Percentiles rank a stretch among this genome's conserved stretches.
Conservation (phyloP, 2,888 invertebrate genomes). For the Frankliniella intonsa region DNA sequence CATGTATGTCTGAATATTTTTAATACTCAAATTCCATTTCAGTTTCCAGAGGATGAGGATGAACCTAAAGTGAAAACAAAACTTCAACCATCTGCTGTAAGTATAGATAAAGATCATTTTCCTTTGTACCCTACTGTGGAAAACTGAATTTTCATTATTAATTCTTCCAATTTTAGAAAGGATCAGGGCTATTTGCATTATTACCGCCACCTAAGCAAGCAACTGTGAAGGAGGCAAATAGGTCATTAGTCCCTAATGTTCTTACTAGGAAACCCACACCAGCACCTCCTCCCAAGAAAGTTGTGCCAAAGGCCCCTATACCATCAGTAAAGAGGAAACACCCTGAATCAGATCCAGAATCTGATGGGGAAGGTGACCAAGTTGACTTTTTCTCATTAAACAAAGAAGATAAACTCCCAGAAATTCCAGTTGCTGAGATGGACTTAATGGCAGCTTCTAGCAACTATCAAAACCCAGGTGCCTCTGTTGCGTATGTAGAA, state of each 20-base stretch:
- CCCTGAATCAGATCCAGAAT: conserved; percentile 42
- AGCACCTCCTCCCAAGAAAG: conserved; percentile 41
- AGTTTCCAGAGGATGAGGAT: conserved; percentile 31
- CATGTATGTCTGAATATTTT: conserved; percentile 55
- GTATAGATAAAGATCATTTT: conserved; percentile 38
- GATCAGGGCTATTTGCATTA: conserved; percentile 61
- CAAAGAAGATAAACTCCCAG: conserved; percentile 33
- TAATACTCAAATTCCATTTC: conserved; percentile 32
- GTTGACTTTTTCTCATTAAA: conserved; percentile 46
- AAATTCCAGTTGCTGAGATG: background rate
- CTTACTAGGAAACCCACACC: conserved; percentile 41
- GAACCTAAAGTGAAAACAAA: conserved; percentile 44
- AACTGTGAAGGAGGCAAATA: conserved; percentile 38
- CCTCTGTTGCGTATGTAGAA: background rate
- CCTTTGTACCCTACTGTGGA: conserved; percentile 21
- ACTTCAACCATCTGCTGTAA: conserved; percentile 52
- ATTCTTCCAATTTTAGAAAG: conserved; percentile 51
- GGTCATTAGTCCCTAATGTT: conserved; percentile 47
- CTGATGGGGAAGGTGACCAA: conserved; percentile 46
- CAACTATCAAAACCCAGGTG: background rate
- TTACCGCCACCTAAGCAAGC: conserved; percentile 63
- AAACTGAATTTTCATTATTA: conserved; percentile 30
- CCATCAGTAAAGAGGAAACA: conserved; percentile 45
- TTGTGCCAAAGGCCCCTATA: conserved; percentile 35
- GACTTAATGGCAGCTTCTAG: background rate